phyloP scores from a whole-genome alignment of 2,113 vertebrate genomes.

The Hippolais icterina region DNA sequence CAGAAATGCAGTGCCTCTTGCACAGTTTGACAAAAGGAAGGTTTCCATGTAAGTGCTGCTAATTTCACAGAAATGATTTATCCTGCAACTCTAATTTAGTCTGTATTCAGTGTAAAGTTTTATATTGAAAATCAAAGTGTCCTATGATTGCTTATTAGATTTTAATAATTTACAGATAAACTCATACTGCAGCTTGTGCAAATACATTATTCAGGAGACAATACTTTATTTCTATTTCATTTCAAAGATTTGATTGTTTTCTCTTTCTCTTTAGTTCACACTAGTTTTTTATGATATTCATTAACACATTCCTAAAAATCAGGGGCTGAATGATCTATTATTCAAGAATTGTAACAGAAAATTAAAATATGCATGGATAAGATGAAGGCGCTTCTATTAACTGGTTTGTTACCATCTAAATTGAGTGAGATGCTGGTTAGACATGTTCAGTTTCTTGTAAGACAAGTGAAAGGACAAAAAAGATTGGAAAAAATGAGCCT shows the following conservation, averaged over 20 bases:
- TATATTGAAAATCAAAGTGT: neutral
- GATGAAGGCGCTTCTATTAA: neutral
- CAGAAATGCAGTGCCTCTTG: neutral
- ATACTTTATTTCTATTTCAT: neutral
- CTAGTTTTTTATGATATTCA: neutral
- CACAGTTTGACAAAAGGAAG: neutral
- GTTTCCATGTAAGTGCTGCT: neutral
- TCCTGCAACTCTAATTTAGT: neutral
- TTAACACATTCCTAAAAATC: neutral
- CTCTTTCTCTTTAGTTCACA: neutral
- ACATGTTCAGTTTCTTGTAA: neutral
- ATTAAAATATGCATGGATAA: neutral
- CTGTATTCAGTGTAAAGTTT: neutral
- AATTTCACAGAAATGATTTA: neutral
- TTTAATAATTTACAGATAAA: slow-evolving; percentile 22
- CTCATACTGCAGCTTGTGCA: neutral
- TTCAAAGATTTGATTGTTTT: neutral
- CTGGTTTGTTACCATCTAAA: neutral
- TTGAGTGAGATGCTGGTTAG: neutral
- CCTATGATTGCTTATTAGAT: neutral
- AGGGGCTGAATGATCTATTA: neutral
- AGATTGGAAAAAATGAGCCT: neutral
- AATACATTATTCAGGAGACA: slow-evolving; percentile 1
- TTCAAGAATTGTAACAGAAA: neutral
- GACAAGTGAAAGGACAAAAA: neutral